A percentile compares a stretch with the other conserved stretches of the same genome.
Evolutionary conservation across 2,113 vertebrate genomes (phyloP).

Genomic region (Istiophorus platypterus): DNA sequence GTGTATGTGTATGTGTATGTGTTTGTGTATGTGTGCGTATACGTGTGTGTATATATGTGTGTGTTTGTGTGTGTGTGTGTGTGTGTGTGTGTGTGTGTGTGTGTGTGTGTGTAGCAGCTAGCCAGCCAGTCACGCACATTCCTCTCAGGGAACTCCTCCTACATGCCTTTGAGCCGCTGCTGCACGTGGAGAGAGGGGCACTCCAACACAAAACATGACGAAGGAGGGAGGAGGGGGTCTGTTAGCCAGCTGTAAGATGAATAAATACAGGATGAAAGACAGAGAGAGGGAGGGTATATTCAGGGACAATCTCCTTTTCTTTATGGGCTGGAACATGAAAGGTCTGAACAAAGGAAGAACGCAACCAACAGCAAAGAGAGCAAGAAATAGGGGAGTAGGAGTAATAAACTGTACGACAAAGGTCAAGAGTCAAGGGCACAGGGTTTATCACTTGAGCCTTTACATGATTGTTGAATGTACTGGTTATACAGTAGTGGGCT

Average conservation of each 20-base stretch:
- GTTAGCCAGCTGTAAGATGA: conserved; percentile 74
- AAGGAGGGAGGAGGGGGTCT: conserved; percentile 35
- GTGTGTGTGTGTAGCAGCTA: conserved; percentile 43
- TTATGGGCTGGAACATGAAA: conserved; percentile 47
- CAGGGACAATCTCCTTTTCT: conserved; percentile 62
- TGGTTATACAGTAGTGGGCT: conserved; percentile 14
- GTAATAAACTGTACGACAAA: conserved; percentile 49
- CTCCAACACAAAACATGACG: conserved; percentile 76
- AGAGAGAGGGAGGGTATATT: conserved; percentile 51
- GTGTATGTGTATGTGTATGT: conserved; percentile 26
- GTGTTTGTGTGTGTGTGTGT: too few relatives aligned
- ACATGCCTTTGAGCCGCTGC: conserved; percentile 74
- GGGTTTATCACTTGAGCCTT: conserved; percentile 25
- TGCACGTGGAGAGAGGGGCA: conserved; percentile 78
- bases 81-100: conserved; percentile 41
- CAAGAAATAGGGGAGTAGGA: conserved; percentile 11
- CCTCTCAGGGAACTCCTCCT: conserved; percentile 81
- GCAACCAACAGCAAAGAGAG: conserved; percentile 20
- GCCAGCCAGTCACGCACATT: conserved; percentile 75
- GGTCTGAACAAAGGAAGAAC: conserved; percentile 45
- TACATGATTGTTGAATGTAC: conserved; percentile 9
- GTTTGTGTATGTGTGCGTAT: conserved; percentile 36
- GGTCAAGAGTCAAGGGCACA: conserved; percentile 62
- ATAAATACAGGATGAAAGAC: conserved; percentile 55
- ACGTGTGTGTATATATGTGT: too few relatives aligned